These are phyloP conservation scores for Camptogramma bilineatum DNA, from an alignment of 2,888 invertebrate genomes.

Conservation along the genomic window DNA sequence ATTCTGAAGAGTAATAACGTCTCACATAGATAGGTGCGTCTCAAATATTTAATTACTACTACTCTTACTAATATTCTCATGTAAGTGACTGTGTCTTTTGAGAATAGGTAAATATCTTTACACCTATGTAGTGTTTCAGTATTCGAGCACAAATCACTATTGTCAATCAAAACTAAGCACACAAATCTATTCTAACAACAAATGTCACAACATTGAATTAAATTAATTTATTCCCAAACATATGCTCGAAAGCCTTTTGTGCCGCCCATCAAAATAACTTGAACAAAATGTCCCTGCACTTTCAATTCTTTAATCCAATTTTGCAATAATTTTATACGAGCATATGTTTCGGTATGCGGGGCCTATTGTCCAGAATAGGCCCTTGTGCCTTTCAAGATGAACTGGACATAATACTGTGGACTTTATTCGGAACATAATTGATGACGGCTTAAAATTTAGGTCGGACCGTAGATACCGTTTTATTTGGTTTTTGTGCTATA, in stretches of 20 bases:
- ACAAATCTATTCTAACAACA: slow-evolving; percentile 2
- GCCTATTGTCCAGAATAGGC: slow-evolving; percentile 64
- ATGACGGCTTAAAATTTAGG: slow-evolving; percentile 69
- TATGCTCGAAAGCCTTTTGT: slow-evolving; percentile 60
- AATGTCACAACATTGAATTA: slow-evolving; percentile 67
- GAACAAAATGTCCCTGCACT: slow-evolving; percentile 62
- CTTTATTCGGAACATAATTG: slow-evolving; percentile 68
- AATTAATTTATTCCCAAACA: slow-evolving; percentile 66
- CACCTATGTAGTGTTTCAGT: too few relatives aligned
- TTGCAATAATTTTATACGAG: slow-evolving; percentile 65
- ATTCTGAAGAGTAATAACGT: too few relatives aligned
- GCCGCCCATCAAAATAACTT: slow-evolving; percentile 64
- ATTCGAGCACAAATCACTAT: too few relatives aligned
- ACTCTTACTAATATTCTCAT: too few relatives aligned
- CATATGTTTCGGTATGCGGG: slow-evolving; percentile 72
- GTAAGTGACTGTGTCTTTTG: too few relatives aligned
- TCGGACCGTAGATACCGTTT: slow-evolving; percentile 62
- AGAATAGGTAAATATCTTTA: too few relatives aligned
- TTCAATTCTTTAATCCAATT: slow-evolving; percentile 77
- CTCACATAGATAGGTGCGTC: too few relatives aligned
- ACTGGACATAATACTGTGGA: slow-evolving; percentile 55
- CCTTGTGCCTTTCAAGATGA: slow-evolving; percentile 70
- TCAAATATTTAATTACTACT: too few relatives aligned
- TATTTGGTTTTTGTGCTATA: slow-evolving; percentile 65
- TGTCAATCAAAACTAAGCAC: slow-evolving; percentile 24